phyloP scores from a whole-genome alignment of 2,888 invertebrate genomes.

The Ochlodes sylvanus region DNA sequence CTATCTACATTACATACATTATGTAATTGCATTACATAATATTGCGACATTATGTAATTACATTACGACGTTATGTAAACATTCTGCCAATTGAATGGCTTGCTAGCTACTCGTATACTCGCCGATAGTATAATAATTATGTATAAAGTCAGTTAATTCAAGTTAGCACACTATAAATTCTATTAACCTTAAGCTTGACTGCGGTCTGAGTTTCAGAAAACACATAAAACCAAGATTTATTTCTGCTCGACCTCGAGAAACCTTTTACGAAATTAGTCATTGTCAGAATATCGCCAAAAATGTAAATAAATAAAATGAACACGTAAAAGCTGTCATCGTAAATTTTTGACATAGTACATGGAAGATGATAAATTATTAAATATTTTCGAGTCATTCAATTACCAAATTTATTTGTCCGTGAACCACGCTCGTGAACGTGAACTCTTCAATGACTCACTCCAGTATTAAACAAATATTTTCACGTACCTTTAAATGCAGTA shows the following conservation, averaged over 20 bases:
- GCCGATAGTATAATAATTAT: too few relatives aligned
- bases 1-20: too few relatives aligned
- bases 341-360: constrained; percentile 12
- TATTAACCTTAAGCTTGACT: constrained; percentile 24
- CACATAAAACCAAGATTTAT: constrained; percentile 35
- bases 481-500: background rate
- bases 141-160: constrained; percentile 7
- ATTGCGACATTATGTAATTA: too few relatives aligned
- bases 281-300: constrained; percentile 21
- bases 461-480: background rate
- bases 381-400: constrained; percentile 18
- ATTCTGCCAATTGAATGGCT: too few relatives aligned
- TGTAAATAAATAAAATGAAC: constrained; percentile 11
- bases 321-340: constrained; percentile 26
- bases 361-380: constrained; percentile 14
- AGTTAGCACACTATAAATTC: constrained; percentile 13
- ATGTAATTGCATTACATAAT: too few relatives aligned
- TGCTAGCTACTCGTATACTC: too few relatives aligned
- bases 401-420: constrained; percentile 11
- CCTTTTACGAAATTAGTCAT: constrained; percentile 31
- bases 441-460: background rate
- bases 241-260: constrained; percentile 12
- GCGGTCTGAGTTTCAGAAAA: constrained; percentile 13
- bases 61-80: too few relatives aligned
- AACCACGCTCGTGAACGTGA: background rate